Percentiles rank a stretch among this genome's conserved stretches.
phyloP scores from a whole-genome alignment of 2,113 vertebrate species.

The Antechinus flavipes region DNA sequence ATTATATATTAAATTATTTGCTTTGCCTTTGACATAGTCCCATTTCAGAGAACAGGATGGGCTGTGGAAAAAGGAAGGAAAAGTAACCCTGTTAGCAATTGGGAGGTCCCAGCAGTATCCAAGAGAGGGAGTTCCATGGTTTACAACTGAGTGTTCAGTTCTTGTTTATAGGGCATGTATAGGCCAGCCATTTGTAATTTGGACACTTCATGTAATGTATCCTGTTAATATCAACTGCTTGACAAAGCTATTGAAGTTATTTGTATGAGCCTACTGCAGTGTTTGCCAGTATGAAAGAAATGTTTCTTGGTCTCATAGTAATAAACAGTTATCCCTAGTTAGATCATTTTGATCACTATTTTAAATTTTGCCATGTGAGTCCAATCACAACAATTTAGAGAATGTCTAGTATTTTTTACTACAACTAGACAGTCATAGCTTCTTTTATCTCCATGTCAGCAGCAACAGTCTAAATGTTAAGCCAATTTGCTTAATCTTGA shows the following conservation, averaged over 20 bases:
- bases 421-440: not conserved
- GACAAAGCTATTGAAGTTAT: slow-evolving; percentile 55
- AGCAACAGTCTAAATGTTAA: slow-evolving; percentile 59
- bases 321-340: slow-evolving; percentile 41
- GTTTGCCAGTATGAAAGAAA: slow-evolving; percentile 45
- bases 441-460: slow-evolving; percentile 70
- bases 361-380: not conserved
- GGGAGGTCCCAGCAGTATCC: not conserved
- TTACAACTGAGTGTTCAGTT: not conserved
- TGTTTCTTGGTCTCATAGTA: slow-evolving; percentile 36
- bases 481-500: slow-evolving; percentile 66
- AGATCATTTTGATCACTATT: slow-evolving; percentile 16
- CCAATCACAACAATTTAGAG: slow-evolving; percentile 39
- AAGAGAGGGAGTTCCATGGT: not conserved
- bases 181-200: not conserved
- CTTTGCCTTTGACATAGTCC: not conserved
- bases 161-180: not conserved
- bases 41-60: not conserved
- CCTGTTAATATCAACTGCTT: not conserved
- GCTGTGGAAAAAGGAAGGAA: not conserved
- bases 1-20: not conserved
- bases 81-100: not conserved
- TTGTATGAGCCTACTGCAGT: slow-evolving; percentile 54
- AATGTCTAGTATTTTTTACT: slow-evolving; percentile 55
- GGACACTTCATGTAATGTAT: slow-evolving; percentile 25